Conservation (phyloP, 1,140 invertebrate species). For the Megalopta genalis region DNA sequence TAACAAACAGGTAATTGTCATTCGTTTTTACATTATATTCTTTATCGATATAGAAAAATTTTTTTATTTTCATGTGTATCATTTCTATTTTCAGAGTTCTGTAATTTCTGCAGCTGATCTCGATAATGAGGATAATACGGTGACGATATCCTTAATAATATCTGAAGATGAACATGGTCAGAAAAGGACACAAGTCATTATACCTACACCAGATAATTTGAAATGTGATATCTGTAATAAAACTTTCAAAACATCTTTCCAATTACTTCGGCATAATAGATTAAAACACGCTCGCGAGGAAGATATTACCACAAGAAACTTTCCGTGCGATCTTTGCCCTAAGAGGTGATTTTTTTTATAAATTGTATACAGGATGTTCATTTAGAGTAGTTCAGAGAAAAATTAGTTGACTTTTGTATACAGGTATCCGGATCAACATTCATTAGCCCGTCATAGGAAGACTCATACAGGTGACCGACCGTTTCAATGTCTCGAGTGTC, state of each 20-base stretch:
- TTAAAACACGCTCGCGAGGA: conserved; percentile 78
- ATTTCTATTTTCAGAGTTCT: conserved; percentile 33
- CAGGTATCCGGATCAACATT: conserved; percentile 78
- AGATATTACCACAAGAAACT: conserved; percentile 78
- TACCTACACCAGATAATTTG: conserved; percentile 76
- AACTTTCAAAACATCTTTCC: conserved; percentile 76
- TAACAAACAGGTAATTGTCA: conserved; percentile 65
- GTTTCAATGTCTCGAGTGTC: conserved; percentile 78
- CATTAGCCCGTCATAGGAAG: conserved; percentile 75
- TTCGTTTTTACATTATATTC: not conserved
- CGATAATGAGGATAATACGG: conserved; percentile 77
- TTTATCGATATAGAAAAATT: not conserved
- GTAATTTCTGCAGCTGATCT: conserved; percentile 46
- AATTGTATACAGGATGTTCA: no score
- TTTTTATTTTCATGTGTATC: not conserved
- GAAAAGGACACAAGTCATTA: conserved; percentile 79
- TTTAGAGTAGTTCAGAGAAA: not conserved
- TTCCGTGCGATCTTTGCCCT: conserved; percentile 78
- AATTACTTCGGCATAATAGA: conserved; percentile 76
- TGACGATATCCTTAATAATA: conserved; percentile 78
- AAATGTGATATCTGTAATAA: conserved; percentile 78
- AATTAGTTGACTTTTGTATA: conserved; percentile 7
- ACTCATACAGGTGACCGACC: conserved; percentile 75
- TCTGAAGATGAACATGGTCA: conserved; percentile 78
- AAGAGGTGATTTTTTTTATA: conserved; percentile 68